Conservation (phyloP, 2,797 vertebrate species). For the Nothura maculosa region DNA sequence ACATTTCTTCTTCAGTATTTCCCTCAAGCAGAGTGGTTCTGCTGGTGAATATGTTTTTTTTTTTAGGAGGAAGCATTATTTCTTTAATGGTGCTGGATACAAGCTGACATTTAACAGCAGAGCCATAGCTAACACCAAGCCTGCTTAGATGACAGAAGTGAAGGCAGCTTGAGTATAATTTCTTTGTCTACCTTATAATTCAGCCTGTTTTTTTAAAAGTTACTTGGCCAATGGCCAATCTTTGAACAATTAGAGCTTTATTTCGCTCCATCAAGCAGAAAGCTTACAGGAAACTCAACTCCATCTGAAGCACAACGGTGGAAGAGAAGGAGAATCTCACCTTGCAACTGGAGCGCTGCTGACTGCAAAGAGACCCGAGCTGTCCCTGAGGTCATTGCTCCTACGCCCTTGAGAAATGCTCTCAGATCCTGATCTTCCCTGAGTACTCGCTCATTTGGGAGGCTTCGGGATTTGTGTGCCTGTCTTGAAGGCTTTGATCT, state of each 20-base stretch:
- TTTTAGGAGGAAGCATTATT: background rate
- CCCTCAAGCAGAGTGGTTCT: background rate
- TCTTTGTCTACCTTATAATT: background rate
- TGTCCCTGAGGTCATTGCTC: background rate
- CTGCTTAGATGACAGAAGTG: background rate
- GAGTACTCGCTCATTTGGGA: background rate
- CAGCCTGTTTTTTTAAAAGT: background rate
- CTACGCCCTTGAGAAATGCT: background rate
- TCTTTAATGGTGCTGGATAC: background rate
- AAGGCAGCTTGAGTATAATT: background rate
- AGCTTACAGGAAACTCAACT: constrained; percentile 29
- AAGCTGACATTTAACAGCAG: background rate
- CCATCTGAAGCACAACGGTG: background rate
- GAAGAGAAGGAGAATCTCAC: background rate
- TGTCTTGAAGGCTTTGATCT: background rate
- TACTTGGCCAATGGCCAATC: background rate
- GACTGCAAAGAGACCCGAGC: background rate
- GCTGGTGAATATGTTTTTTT: background rate
- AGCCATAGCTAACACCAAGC: background rate
- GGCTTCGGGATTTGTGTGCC: background rate
- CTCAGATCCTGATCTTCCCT: background rate
- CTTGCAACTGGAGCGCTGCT: background rate
- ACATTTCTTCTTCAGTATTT: background rate
- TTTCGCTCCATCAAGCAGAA: background rate
- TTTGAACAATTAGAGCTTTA: constrained; percentile 8